phyloP scores from a whole-genome alignment of 2,797 vertebrate species.

The Hephaestus fuliginosus region DNA sequence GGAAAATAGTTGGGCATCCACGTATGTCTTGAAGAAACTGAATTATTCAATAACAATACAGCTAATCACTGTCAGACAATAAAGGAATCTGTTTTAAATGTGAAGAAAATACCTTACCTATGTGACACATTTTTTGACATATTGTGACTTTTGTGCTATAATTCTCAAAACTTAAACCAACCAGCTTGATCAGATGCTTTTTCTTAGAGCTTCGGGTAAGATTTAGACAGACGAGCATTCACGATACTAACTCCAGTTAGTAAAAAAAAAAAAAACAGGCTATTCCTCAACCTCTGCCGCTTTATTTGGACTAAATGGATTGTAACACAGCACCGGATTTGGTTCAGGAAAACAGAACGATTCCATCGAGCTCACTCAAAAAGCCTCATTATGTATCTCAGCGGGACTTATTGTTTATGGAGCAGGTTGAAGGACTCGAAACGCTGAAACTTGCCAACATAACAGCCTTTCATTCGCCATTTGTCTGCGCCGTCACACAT shows the following conservation, averaged over 20 bases:
- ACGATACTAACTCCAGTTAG: neutral
- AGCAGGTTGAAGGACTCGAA: conserved; percentile 53
- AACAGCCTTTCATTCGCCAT: conserved; percentile 58
- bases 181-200: neutral
- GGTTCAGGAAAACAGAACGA: conserved; percentile 26
- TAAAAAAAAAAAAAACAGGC: neutral
- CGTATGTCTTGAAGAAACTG: neutral
- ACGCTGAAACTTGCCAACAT: conserved; percentile 49
- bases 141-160: too few relatives aligned
- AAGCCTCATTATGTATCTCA: conserved; percentile 35
- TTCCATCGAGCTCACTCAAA: conserved; percentile 17
- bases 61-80: neutral
- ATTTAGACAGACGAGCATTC: neutral
- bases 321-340: neutral
- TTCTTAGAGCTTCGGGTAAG: neutral
- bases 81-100: neutral
- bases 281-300: neutral
- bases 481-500: conserved; percentile 61
- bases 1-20: too few relatives aligned
- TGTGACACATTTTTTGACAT: neutral
- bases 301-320: neutral
- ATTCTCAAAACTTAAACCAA: too few relatives aligned
- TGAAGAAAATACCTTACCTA: neutral
- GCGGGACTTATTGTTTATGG: conserved; percentile 30
- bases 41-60: neutral